Percentiles rank a stretch among this genome's conserved stretches.
phyloP scores from a whole-genome alignment of 30 jellyfish, hydroid and myxozoan species.

The Rhopilema esculentum region DNA sequence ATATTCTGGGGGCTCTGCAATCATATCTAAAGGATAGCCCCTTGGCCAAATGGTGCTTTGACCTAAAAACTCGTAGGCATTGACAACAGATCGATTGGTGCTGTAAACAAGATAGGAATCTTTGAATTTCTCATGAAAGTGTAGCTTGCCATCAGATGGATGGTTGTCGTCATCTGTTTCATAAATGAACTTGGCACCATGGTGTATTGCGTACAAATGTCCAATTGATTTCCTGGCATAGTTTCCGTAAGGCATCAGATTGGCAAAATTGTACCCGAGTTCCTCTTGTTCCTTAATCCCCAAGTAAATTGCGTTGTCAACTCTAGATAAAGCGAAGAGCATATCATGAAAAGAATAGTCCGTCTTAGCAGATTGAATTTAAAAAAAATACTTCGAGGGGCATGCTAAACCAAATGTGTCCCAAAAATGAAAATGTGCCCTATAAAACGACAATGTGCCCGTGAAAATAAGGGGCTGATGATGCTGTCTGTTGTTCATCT shows the following conservation, averaged over 20 bases:
- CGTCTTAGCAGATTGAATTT: background rate
- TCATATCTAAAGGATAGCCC: slow-evolving; percentile 90
- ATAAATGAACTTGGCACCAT: slow-evolving; percentile 93
- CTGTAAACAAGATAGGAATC: slow-evolving; percentile 70
- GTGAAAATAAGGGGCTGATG: too few species aligned
- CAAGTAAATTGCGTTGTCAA: slow-evolving; percentile 74
- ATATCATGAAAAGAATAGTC: too few species aligned
- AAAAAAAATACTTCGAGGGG: too few species aligned
- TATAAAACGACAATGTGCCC: too few species aligned
- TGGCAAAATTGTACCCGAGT: slow-evolving; percentile 71
- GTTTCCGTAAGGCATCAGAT: slow-evolving; percentile 56
- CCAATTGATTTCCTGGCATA: slow-evolving; percentile 90
- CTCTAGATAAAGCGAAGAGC: slow-evolving; percentile 42
- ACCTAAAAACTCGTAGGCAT: slow-evolving; percentile 90
- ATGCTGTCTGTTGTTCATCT: too few species aligned
- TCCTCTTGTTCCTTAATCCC: slow-evolving; percentile 76
- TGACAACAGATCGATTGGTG: slow-evolving; percentile 69
- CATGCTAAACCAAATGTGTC: too few species aligned
- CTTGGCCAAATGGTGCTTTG: slow-evolving; percentile 99
- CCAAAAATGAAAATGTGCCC: too few species aligned
- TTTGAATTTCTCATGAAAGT: slow-evolving; percentile 68
- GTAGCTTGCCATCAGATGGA: slow-evolving; percentile 89
- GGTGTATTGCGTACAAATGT: slow-evolving; percentile 92
- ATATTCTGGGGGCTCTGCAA: slow-evolving; percentile 82
- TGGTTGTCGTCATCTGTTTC: slow-evolving; percentile 97